These are phyloP conservation scores for Argyresthia goedartella DNA, from an alignment of 2,888 invertebrate genomes.

Conservation along the genomic window DNA sequence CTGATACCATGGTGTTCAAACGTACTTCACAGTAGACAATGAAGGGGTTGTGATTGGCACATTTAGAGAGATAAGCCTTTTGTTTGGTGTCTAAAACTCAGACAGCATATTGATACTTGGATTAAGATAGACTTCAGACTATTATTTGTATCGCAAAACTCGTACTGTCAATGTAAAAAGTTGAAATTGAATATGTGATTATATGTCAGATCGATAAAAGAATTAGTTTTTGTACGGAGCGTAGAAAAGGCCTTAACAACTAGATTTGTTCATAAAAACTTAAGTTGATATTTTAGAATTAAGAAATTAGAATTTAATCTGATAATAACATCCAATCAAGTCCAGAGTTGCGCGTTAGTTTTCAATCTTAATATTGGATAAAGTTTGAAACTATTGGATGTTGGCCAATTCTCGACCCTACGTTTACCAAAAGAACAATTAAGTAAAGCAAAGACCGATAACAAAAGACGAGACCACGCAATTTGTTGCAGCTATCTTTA, in stretches of 20 bases:
- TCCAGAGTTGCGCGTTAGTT: neutral
- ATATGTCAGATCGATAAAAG: too few species aligned
- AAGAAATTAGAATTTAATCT: too few species aligned
- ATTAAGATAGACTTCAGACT: neutral
- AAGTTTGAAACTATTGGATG: slow-evolving; percentile 30
- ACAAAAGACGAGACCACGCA: slow-evolving; percentile 60
- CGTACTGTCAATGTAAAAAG: too few species aligned
- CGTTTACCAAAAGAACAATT: slow-evolving; percentile 64
- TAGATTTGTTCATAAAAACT: too few species aligned
- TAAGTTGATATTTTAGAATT: too few species aligned
- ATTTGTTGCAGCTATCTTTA: slow-evolving; percentile 70
- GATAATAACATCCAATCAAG: neutral
- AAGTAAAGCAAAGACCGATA: slow-evolving; percentile 61
- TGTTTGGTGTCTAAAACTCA: neutral
- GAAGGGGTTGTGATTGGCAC: slow-evolving; percentile 13
- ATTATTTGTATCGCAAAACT: too few species aligned
- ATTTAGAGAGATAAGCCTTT: slow-evolving; percentile 8
- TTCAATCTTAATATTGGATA: slow-evolving; percentile 14
- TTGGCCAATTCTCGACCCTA: slow-evolving; percentile 41
- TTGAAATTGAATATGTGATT: too few species aligned
- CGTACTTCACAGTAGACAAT: slow-evolving; percentile 4
- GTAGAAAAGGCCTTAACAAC: too few species aligned
- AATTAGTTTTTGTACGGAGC: too few species aligned
- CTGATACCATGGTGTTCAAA: slow-evolving; percentile 4
- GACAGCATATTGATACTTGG: neutral